Base-by-base conservation (phyloP, 2,888 invertebrate species). In the Pristionchus mayeri region DNA sequence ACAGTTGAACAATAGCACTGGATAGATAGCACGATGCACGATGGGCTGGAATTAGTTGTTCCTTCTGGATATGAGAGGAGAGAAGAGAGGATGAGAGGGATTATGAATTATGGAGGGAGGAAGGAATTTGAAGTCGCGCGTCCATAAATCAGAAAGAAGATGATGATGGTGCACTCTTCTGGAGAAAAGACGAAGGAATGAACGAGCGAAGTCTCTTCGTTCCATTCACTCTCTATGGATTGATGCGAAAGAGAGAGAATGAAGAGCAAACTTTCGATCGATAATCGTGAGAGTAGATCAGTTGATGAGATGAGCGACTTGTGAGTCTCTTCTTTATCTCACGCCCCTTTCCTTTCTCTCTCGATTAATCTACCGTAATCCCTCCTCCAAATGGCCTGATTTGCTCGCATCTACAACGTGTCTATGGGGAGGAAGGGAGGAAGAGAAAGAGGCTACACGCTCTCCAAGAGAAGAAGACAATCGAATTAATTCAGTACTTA, bases 401-500 rank as follows among this genome's bases (percentile, higher is more conserved):
- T 37, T 67, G 34, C 67, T 30, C 30, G 18, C 63, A n/a, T 27
- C 18, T 27, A 67, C 67, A 67, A 67, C 67, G 67, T 67, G 21
- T 67, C 37, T 67, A 40, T 67, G 67, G 34, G 30, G 18, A 21
- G 40, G 34, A 63, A n/a, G 30, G 27, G 63, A 63, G 63, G 37
- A 63, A 60, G 60, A 27, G 16, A 34, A 63, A 24, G 37, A 40
- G 67, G 11, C 60, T 60, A 6, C 60, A 37, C 67, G 67, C n/a
- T n/a, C n/a, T n/a, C n/a, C n/a, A n/a, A n/a, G n/a, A n/a, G 9
- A 37, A 67, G 27, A 67, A 67, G 67, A 67, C 67, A 67, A 67
- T 67, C 67, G 67, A 67, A 67, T 67, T 67, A 67, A 67, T 67
- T 67, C 67, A 67, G 67, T 67, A 67, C 67, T 67, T 67, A 67